A percentile compares a stretch with the other conserved stretches of the same genome.
phyloP scores from a whole-genome alignment of 2,797 vertebrate species.

The Cyprinodon diabolis region DNA sequence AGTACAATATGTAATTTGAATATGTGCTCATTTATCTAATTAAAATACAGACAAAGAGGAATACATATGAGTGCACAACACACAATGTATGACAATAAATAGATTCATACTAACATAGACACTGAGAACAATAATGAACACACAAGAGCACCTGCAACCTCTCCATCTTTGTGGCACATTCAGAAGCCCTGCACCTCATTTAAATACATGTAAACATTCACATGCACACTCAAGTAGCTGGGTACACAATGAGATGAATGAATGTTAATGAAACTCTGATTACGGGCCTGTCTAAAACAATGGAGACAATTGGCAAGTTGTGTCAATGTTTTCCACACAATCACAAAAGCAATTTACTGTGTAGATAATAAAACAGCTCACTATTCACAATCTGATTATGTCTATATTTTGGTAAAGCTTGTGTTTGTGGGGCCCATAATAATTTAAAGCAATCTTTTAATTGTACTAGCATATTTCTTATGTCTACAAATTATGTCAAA shows the following conservation, averaged over 20 bases:
- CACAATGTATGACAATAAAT: constrained; percentile 53
- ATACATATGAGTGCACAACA: constrained; percentile 3
- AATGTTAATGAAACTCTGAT: constrained; percentile 65
- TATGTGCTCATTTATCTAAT: constrained; percentile 40
- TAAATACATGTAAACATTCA: constrained; percentile 52
- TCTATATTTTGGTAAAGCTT: constrained; percentile 2
- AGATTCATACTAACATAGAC: constrained; percentile 34
- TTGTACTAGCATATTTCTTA: not conserved
- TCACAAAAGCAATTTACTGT: constrained; percentile 53
- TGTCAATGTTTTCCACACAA: constrained; percentile 39
- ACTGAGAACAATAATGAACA: constrained; percentile 43
- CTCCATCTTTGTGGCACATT: constrained; percentile 39
- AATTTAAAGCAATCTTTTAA: not conserved
- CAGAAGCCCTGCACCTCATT: constrained; percentile 39
- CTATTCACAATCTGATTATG: constrained; percentile 36
- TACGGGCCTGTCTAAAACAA: constrained; percentile 56
- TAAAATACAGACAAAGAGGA: constrained; percentile 22
- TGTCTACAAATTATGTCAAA: too few relatives aligned
- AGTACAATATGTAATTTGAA: constrained; percentile 17
- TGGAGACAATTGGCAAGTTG: constrained; percentile 58
- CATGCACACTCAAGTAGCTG: constrained; percentile 21
- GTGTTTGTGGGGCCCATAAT: constrained; percentile 26
- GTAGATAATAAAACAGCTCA: constrained; percentile 48
- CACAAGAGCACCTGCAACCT: constrained; percentile 68
- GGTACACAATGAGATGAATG: constrained; percentile 43